Conservation (phyloP, 2,888 invertebrate genomes). For the Protonemura montana region DNA sequence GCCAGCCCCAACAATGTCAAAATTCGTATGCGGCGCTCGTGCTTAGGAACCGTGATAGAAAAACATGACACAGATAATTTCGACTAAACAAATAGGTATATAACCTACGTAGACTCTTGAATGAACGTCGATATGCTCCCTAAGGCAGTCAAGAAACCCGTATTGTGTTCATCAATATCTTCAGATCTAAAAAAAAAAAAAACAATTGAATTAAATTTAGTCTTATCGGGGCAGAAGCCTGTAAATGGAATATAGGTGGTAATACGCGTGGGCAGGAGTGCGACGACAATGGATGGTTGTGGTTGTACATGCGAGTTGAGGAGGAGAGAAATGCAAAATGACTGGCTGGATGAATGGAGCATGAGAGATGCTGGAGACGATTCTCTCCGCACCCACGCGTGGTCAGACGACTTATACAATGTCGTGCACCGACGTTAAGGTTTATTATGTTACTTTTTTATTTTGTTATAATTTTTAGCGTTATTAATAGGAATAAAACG, state of each 20-base stretch:
- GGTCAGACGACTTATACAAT: no score
- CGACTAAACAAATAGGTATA: background rate
- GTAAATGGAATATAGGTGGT: background rate
- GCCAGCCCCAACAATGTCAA: no score
- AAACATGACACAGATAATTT: background rate
- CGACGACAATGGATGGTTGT: background rate
- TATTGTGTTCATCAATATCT: background rate
- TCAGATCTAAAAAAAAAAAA: background rate
- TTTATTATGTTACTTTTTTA: no score
- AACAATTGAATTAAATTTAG: conserved; percentile 3
- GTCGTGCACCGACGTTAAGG: no score
- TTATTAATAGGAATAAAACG: no score
- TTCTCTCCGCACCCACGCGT: background rate
- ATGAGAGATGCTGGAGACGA: background rate
- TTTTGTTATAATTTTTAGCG: no score
- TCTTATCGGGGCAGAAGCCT: background rate
- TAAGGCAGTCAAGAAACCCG: background rate
- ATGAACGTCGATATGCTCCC: background rate
- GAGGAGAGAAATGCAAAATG: background rate
- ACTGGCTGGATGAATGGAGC: background rate
- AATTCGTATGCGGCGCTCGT: no score
- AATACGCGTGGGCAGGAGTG: background rate
- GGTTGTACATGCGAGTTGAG: background rate
- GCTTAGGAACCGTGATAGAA: no score
- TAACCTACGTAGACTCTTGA: background rate